phyloP scores from a whole-genome alignment of 2,888 invertebrate genomes.

The Plagodis dolabraria region DNA sequence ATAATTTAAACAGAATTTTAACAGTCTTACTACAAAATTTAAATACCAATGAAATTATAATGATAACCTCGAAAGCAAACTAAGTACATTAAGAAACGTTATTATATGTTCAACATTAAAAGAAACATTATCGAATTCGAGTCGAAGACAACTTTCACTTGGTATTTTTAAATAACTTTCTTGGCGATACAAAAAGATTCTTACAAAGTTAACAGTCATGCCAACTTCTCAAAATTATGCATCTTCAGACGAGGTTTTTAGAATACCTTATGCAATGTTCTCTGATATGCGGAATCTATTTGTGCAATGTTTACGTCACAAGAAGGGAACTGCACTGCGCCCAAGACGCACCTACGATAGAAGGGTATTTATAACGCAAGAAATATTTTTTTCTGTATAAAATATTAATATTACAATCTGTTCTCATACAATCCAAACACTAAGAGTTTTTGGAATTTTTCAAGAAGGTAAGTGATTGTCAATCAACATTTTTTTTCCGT shows the following conservation, averaged over 20 bases:
- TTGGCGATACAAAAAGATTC: constrained; percentile 14
- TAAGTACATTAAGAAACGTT: constrained; percentile 12
- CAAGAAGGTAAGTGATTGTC: no score
- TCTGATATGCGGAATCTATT: neutral
- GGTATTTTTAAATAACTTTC: constrained; percentile 40
- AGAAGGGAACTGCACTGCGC: no score
- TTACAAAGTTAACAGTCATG: constrained; percentile 2
- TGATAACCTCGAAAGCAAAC: constrained; percentile 7
- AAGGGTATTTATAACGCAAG: no score
- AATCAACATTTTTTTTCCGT: no score
- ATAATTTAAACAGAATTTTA: neutral
- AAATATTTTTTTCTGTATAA: no score
- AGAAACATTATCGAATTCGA: constrained; percentile 10
- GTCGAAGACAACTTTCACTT: constrained; percentile 41
- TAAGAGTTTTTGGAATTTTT: no score
- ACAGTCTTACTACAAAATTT: constrained; percentile 7
- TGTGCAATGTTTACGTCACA: neutral
- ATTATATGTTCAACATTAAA: constrained; percentile 8
- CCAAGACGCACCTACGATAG: no score
- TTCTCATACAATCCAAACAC: no score
- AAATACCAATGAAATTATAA: constrained; percentile 8
- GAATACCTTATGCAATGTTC: no score
- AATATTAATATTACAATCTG: no score
- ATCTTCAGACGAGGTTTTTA: neutral
- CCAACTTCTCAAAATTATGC: neutral